phyloP scores from a whole-genome alignment of 2,113 vertebrate species.

The Osmerus mordax region DNA sequence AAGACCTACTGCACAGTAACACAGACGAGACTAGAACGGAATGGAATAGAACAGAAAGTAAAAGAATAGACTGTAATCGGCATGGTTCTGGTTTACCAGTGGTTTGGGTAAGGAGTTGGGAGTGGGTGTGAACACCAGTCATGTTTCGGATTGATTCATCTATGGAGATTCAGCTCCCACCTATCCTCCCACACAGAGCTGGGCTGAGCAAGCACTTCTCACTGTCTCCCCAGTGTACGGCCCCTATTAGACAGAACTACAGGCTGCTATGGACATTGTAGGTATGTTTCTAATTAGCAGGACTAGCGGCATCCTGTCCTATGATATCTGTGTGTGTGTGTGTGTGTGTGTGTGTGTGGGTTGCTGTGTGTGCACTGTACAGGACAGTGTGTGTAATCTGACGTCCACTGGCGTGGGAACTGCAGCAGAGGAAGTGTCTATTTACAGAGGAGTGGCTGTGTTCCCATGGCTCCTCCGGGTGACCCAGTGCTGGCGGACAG shows the following conservation, averaged over 20 bases:
- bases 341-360: conserved; percentile 10
- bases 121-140: too few species aligned
- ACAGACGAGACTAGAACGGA: too few species aligned
- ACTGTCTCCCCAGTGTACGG: background rate
- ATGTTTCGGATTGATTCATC: conserved; percentile 44
- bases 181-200: conserved; percentile 47
- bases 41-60: too few species aligned
- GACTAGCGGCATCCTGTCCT: background rate
- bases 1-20: too few species aligned
- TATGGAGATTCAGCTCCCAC: conserved; percentile 37
- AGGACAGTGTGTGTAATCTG: background rate
- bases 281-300: background rate
- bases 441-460: background rate
- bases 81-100: background rate
- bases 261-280: too few species aligned
- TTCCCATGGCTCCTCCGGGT: background rate
- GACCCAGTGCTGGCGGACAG: background rate
- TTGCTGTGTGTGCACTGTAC: conserved; percentile 6
- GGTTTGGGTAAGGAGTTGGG: too few species aligned
- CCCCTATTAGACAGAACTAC: too few species aligned
- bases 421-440: conserved; percentile 11
- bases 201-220: conserved; percentile 39
- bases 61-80: background rate
- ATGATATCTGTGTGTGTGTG: background rate
- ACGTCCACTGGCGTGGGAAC: background rate